Evolutionary conservation across 2,797 vertebrate species (phyloP), one percentile per base, ranked within the genome.

Genomic region (Gymnothorax reevesii): DNA sequence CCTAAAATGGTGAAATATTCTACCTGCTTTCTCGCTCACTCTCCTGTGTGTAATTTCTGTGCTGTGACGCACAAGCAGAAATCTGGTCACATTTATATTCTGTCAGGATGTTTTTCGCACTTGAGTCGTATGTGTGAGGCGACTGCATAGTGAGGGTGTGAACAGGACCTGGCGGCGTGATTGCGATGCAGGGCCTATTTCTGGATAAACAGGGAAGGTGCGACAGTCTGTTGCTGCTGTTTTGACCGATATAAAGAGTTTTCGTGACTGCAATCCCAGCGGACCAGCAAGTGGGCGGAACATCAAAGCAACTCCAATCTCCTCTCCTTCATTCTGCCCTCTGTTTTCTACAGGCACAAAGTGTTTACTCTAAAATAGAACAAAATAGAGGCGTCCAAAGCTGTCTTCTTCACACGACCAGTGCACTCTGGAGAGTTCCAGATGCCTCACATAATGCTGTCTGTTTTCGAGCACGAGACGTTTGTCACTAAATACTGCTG

Each of bases 361-460:
- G 75, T 79, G 20, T 79, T 79, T 79, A 79, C 75, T 54, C 49
- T 22, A 79, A 79, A 79, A 79, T 79, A 22, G 75, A 79, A 49
- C 17, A 79, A 54, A 54, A 54, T 20, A 79, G 7, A 79, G 42
- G n/a, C 75, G 54, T 54, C 75, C 54, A 79, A 79, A 17, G 15
- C 49, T 7, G 33, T 54, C 75, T 0, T 22, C 49, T 49, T 79
- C 75, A 22, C 42, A 55, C 0, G 75, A 54, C 49, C 25, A 52
- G 15, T 20, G 15, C 49, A 8, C 75, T 54, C 13, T 9, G 15
- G 75, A 54, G 75, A 49, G 73, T 17, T 75, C 73, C 12, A 27
- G 0, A 15, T 15, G 33, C 17, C 42, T 10, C 22, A 8, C 75
- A 42, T 22, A n/a, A 79, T 7, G 49, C 49, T 79, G 42, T 49